Conservation (phyloP, 2,888 invertebrate species). For the Thymelicus sylvestris region DNA sequence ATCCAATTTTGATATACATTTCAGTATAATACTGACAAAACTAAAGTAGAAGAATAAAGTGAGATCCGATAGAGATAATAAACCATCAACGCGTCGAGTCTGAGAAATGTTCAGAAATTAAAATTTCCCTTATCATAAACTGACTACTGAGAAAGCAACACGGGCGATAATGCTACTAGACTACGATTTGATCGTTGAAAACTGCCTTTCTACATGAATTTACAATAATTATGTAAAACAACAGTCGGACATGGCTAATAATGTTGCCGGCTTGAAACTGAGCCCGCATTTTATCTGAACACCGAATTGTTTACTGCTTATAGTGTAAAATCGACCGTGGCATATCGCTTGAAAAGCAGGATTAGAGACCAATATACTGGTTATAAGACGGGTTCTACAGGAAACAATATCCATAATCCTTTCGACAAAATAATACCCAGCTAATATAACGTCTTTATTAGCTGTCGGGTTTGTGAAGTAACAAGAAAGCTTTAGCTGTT, state of each 20-base stretch:
- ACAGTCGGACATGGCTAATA: constrained; percentile 48
- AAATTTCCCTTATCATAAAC: constrained; percentile 35
- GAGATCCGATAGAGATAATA: no score
- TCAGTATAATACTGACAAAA: no score
- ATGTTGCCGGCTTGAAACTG: constrained; percentile 27
- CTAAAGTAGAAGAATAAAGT: no score
- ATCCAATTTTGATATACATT: no score
- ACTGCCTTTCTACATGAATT: constrained; percentile 60
- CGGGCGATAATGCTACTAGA: constrained; percentile 48
- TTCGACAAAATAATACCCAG: background rate
- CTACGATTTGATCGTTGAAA: constrained; percentile 53
- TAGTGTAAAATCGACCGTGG: background rate
- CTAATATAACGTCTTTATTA: constrained; percentile 1
- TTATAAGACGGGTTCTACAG: constrained; percentile 2
- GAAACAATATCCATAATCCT: constrained; percentile 12
- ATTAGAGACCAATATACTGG: background rate
- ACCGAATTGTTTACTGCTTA: constrained; percentile 32
- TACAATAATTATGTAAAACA: constrained; percentile 62
- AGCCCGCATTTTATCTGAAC: constrained; percentile 20
- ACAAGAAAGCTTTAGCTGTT: background rate
- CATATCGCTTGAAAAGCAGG: background rate
- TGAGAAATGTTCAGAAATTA: constrained; percentile 34
- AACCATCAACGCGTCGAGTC: constrained; percentile 1
- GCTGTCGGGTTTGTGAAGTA: background rate
- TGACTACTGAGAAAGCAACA: constrained; percentile 53